Base-by-base conservation (phyloP, 2,797 vertebrate genomes). In the Pseudochromis fuscus region DNA sequence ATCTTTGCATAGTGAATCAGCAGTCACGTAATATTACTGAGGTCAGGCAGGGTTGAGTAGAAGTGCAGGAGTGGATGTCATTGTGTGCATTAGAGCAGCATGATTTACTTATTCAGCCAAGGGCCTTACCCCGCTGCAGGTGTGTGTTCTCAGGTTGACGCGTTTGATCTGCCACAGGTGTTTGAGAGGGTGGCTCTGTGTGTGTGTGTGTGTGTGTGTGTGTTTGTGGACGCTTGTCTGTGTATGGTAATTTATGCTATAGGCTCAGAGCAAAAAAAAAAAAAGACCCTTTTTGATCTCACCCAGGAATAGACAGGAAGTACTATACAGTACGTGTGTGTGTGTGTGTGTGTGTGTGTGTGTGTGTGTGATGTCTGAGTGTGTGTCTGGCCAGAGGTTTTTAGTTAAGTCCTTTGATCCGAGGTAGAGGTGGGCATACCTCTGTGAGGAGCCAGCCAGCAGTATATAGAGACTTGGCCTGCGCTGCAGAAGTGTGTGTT, bases 401-500 rank as follows among this genome's bases (percentile, higher is more conserved):
- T 90, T 82, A 77, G 77, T 70, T 56, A 23, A 69, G 72, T 67
- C 46, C 83, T 92, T 92, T 92, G 91, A 92, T 92, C 89, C 80
- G 24, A 68, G 35, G 56, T 69, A 78, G 78, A 87, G 80, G 83
- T 85, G 83, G 87, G 80, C 68, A 84, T 72, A 83, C 72, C 67
- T 84, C 68, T 76, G 66, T 66, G 66, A 80, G 75, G 42, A 87
- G 72, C 67, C 59, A 77, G 75, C 84, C 83, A 85, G 63, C 58
- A 61, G 79, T 82, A 83, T 82, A 83, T 67, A 71, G 70, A 81
- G 56, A 83, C 82, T 86, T 87, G 86, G 81, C 87, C 76, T 35
- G 42, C 7, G 51, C 53, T 70, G 51, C 72, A 60, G 45, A 81
- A 64, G 65, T 69, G 63, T 73, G 53, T 69, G 44, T 80, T 56